Conservation (phyloP, 2,888 invertebrate species). For the Buathra laborator region DNA sequence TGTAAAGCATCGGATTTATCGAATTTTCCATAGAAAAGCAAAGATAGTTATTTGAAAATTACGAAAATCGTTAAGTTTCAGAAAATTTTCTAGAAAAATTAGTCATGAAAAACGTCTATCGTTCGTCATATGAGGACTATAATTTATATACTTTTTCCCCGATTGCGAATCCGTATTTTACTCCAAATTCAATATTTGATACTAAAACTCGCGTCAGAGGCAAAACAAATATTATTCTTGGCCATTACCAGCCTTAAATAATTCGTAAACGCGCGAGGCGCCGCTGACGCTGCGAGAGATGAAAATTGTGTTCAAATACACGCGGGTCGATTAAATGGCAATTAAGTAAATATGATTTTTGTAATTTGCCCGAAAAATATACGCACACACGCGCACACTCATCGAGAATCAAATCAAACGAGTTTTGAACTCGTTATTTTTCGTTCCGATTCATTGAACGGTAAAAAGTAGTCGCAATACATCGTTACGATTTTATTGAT, state of each 20-base stretch:
- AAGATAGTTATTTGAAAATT: too few species aligned
- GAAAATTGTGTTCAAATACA: too few species aligned
- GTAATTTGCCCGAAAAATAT: neutral
- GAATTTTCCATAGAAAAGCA: too few species aligned
- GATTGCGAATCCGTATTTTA: too few species aligned
- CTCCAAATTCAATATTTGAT: too few species aligned
- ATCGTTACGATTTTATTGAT: slow-evolving; percentile 49
- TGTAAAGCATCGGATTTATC: too few species aligned
- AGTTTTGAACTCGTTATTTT: neutral
- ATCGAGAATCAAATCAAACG: neutral
- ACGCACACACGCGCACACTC: neutral
- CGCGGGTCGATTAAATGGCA: neutral
- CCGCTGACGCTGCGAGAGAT: neutral
- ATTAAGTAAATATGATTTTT: neutral
- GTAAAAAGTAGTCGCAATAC: slow-evolving; percentile 20
- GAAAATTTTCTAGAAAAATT: too few species aligned
- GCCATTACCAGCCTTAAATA: slow-evolving; percentile 12
- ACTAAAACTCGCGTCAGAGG: too few species aligned
- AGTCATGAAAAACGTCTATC: too few species aligned
- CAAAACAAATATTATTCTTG: neutral
- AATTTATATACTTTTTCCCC: too few species aligned
- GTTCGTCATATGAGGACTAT: too few species aligned
- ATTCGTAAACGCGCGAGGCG: neutral
- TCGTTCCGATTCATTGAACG: slow-evolving; percentile 28
- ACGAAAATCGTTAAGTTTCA: too few species aligned